Evolutionary conservation across 2,113 vertebrate genomes (phyloP).

Genomic region (Cochlearius cochlearius): DNA sequence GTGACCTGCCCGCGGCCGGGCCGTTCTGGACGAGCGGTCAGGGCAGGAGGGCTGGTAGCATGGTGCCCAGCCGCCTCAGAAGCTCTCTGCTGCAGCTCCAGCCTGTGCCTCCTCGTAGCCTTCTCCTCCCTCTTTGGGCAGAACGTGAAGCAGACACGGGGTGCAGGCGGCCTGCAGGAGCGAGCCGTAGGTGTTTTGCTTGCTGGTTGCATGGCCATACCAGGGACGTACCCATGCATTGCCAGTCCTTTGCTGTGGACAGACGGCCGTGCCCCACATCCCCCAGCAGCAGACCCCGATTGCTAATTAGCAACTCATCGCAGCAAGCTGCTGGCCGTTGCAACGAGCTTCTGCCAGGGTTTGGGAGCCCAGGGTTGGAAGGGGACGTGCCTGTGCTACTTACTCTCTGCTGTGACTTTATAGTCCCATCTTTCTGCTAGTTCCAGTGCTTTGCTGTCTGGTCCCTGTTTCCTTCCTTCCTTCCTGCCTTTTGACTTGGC

Average conservation of each 20-base stretch:
- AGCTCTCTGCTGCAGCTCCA: background rate
- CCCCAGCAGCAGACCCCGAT: background rate
- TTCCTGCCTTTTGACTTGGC: slow-evolving; percentile 26
- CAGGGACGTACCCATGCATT: fast-evolving
- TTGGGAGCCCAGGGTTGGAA: background rate
- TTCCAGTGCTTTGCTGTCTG: background rate
- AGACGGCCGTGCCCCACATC: background rate
- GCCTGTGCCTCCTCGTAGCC: background rate
- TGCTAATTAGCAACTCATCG: background rate
- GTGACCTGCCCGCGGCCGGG: background rate
- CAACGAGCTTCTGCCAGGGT: fast-evolving
- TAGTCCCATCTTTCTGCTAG: background rate
- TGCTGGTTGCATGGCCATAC: fast-evolving
- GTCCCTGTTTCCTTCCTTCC: slow-evolving; percentile 15
- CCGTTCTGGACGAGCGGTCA: background rate
- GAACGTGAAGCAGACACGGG: fast-evolving
- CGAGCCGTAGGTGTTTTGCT: fast-evolving
- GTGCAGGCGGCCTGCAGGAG: background rate
- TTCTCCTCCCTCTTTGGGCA: background rate
- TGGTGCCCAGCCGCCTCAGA: fast-evolving
- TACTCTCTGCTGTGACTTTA: background rate
- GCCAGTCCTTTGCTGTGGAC: background rate
- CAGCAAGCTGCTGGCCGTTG: fast-evolving
- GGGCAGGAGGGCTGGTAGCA: background rate
- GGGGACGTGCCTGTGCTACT: background rate